Conservation (phyloP, 2,113 vertebrate species). For the Rissa tridactyla region DNA sequence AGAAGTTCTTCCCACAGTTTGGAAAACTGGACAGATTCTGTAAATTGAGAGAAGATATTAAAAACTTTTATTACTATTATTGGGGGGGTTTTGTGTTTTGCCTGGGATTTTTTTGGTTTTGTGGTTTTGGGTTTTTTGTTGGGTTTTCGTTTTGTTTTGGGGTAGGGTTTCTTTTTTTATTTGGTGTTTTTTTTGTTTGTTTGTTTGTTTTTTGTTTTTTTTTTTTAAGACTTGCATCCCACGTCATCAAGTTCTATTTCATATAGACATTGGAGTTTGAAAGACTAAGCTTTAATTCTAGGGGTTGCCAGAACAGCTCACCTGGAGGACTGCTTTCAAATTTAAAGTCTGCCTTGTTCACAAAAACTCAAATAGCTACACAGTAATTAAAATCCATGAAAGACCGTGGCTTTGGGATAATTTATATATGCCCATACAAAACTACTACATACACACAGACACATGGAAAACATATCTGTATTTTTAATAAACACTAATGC, state of each 20-base stretch:
- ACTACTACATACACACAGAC: not conserved
- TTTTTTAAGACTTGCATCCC: not conserved
- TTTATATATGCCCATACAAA: not conserved
- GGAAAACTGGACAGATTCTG: not conserved
- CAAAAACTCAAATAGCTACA: not conserved
- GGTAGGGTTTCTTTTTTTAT: not conserved
- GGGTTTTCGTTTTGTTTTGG: not conserved
- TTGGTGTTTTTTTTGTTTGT: too few relatives aligned
- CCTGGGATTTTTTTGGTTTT: not conserved
- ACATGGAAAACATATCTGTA: not conserved
- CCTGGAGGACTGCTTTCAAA: not conserved
- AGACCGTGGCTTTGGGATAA: not conserved
- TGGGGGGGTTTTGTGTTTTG: not conserved
- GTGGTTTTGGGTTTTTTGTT: not conserved
- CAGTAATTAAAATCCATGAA: slow-evolving; percentile 30
- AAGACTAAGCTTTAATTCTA: not conserved
- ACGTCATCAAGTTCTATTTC: not conserved
- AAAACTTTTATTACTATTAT: not conserved
- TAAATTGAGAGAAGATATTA: not conserved
- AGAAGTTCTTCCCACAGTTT: not conserved
- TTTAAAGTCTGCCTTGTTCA: slow-evolving; percentile 4
- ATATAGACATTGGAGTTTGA: not conserved
- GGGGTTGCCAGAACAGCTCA: not conserved
- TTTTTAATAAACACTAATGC: not conserved
- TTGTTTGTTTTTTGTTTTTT: not conserved